These are phyloP conservation scores for Euplexia lucipara DNA, from an alignment of 2,888 invertebrate species.

Conservation along the genomic window DNA sequence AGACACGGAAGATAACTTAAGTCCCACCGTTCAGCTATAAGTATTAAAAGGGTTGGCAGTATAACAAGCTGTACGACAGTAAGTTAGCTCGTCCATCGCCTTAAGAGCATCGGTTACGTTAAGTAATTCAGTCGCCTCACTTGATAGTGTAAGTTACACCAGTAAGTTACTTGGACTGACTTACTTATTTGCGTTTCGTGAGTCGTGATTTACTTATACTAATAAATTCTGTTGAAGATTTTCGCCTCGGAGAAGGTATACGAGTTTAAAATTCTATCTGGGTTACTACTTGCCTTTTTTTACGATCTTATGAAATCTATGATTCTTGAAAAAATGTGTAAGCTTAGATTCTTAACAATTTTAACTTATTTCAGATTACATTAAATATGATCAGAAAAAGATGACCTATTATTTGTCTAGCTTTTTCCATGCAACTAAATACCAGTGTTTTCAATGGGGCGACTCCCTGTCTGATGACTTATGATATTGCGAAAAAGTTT, in stretches of 20 bases:
- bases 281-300: too few relatives aligned
- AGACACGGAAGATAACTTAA: neutral
- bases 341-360: too few relatives aligned
- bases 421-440: too few relatives aligned
- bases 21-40: conserved; percentile 19
- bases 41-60: conserved; percentile 40
- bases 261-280: neutral
- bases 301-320: too few relatives aligned
- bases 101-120: conserved; percentile 62
- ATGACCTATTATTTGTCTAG: too few relatives aligned
- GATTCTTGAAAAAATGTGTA: too few relatives aligned
- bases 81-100: conserved; percentile 48
- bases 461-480: too few relatives aligned
- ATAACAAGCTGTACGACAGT: conserved; percentile 22
- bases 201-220: conserved; percentile 42
- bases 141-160: conserved; percentile 55
- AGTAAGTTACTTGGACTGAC: conserved; percentile 46
- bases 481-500: too few relatives aligned
- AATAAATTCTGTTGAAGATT: conserved; percentile 14
- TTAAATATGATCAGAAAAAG: too few relatives aligned
- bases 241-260: neutral
- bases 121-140: conserved; percentile 59
- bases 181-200: conserved; percentile 47
- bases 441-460: too few relatives aligned
- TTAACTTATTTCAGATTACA: too few relatives aligned